Conservation (phyloP, 2,797 vertebrate genomes). For the Oreochromis grahami region DNA sequence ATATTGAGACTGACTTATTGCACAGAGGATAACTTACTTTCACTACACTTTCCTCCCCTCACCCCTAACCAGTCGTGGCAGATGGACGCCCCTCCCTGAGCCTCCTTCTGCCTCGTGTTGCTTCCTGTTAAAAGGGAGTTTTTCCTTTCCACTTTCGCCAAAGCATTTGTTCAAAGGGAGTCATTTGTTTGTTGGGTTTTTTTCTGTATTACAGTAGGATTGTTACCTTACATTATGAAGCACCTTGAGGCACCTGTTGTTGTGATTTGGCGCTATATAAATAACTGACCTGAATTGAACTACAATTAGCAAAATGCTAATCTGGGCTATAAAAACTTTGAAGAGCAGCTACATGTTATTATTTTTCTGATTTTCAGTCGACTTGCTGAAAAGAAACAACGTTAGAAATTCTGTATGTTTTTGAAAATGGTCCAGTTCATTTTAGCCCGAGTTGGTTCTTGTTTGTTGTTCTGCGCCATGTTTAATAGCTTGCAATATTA, state of each 20-base stretch:
- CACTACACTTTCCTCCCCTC: not conserved
- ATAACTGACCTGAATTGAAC: not conserved
- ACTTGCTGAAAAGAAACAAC: not conserved
- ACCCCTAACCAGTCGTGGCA: not conserved
- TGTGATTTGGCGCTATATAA: rapidly evolving
- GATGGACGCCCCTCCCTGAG: not conserved
- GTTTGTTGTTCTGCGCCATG: not conserved
- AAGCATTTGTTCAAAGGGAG: not conserved
- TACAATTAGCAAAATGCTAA: not conserved
- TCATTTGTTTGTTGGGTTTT: rapidly evolving
- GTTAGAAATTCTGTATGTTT: not conserved
- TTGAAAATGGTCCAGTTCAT: not conserved
- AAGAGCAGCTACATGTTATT: not conserved
- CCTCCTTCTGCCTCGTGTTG: not conserved
- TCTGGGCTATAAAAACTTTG: not conserved
- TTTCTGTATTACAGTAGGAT: not conserved
- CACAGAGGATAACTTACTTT: not conserved
- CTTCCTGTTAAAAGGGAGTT: not conserved
- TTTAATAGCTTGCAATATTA: not conserved
- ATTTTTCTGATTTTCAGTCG: not conserved
- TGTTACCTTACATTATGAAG: not conserved
- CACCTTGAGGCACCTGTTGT: not conserved
- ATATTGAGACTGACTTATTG: not conserved
- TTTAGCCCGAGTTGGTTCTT: not conserved
- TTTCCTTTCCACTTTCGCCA: not conserved